A percentile compares a stretch with the other conserved stretches of the same genome.
phyloP scores from a whole-genome alignment of 2,113 vertebrate species.

The Anser cygnoides region DNA sequence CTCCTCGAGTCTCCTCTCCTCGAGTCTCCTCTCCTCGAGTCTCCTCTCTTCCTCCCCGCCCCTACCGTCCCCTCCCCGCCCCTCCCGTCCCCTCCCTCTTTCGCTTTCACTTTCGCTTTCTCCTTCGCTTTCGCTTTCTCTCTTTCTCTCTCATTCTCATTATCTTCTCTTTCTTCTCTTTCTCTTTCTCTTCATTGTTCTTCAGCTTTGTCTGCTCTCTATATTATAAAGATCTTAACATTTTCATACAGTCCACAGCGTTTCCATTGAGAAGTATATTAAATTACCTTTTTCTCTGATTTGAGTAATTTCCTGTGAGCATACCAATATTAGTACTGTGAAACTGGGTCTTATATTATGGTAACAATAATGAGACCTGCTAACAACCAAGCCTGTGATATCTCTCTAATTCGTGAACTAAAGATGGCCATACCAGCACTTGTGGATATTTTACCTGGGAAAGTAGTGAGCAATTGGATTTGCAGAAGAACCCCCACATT shows the following conservation, averaged over 20 bases:
- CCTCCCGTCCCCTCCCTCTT: too few relatives aligned
- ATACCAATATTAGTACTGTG: neutral
- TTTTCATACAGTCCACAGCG: neutral
- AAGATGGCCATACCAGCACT: neutral
- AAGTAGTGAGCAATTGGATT: neutral
- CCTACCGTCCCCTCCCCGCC: too few relatives aligned
- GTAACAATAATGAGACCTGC: neutral
- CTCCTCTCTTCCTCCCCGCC: too few relatives aligned
- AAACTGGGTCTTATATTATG: neutral
- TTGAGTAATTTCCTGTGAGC: neutral
- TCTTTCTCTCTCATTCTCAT: too few relatives aligned
- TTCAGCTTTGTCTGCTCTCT: neutral
- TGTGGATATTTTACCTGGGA: neutral
- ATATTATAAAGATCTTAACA: neutral
- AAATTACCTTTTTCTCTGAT: neutral
- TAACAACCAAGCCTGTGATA: neutral
- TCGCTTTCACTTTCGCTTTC: too few relatives aligned
- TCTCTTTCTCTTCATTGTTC: neutral
- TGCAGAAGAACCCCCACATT: neutral
- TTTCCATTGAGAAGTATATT: constrained; percentile 6
- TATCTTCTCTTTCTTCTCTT: too few relatives aligned
- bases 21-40: too few relatives aligned
- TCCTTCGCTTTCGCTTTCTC: too few relatives aligned
- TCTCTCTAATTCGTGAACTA: neutral
- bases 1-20: too few relatives aligned